These are phyloP conservation scores for Lates japonicus DNA, from an alignment of 2,797 vertebrate species.

Conservation along the genomic window DNA sequence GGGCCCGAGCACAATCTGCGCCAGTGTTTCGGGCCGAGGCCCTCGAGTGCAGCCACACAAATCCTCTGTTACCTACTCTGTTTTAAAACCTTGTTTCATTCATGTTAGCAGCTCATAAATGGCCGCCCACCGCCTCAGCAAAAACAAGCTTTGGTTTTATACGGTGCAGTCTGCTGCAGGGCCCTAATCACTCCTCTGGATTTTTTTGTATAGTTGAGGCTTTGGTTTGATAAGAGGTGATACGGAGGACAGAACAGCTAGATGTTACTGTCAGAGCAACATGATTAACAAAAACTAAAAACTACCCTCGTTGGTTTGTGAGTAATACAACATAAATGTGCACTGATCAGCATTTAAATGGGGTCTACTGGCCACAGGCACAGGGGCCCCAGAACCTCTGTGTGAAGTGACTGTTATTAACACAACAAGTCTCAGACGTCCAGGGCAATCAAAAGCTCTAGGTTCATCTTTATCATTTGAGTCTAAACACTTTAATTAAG, in stretches of 20 bases:
- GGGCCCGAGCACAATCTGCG: slow-evolving; percentile 59
- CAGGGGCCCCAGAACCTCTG: neutral
- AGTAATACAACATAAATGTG: slow-evolving; percentile 11
- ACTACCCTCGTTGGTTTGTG: neutral
- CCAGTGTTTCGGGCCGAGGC: slow-evolving; percentile 61
- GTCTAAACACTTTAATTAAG: no score
- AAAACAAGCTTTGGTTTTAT: slow-evolving; percentile 68
- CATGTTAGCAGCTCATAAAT: slow-evolving; percentile 84
- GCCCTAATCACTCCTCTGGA: slow-evolving; percentile 34
- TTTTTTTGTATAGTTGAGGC: slow-evolving; percentile 23
- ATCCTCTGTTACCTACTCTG: slow-evolving; percentile 74
- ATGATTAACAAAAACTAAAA: neutral
- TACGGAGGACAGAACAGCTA: neutral
- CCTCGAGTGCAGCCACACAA: slow-evolving; percentile 65
- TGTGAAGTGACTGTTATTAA: neutral
- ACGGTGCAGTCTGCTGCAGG: slow-evolving; percentile 27
- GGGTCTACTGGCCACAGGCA: neutral
- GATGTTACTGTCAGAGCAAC: neutral
- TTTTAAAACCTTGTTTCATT: slow-evolving; percentile 78
- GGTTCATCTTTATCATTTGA: no score
- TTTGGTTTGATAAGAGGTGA: slow-evolving; percentile 49
- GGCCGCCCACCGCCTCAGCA: slow-evolving; percentile 69
- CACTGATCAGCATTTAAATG: neutral
- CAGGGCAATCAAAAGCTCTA: no score
- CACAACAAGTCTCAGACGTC: no score